Conservation (phyloP, 2,113 vertebrate species). For the Grallaria varia region DNA sequence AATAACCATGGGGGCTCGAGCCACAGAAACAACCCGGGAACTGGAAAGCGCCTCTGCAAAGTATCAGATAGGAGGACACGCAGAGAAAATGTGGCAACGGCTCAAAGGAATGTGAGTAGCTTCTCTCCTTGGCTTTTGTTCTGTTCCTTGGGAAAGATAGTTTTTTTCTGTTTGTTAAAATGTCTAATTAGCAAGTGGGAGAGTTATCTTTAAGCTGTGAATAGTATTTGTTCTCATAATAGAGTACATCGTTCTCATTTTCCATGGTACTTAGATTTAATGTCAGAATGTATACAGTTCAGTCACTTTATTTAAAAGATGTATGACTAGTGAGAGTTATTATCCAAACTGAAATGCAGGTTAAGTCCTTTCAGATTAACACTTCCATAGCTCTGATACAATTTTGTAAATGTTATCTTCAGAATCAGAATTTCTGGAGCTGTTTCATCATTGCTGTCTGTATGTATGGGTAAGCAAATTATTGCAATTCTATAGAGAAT, state of each 20-base stretch:
- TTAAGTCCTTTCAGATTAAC: constrained; percentile 19
- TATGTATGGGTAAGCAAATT: neutral
- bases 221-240: neutral
- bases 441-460: neutral
- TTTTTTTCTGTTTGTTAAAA: constrained; percentile 39
- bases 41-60: constrained; percentile 74
- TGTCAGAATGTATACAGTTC: neutral
- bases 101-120: constrained; percentile 85
- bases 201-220: constrained; percentile 6
- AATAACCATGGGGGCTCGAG: constrained; percentile 77
- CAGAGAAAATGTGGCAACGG: constrained; percentile 84
- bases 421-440: neutral
- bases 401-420: neutral
- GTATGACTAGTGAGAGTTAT: neutral
- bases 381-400: neutral
- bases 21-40: constrained; percentile 68
- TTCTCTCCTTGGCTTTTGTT: constrained; percentile 47
- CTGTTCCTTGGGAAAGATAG: neutral
- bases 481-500: neutral
- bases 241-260: neutral
- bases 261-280: neutral
- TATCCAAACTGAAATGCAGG: neutral
- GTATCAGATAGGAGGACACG: constrained; percentile 77
- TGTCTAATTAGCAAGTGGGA: neutral
- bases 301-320: neutral